Conservation (phyloP, 53 echinoderm and acorn worm genomes). For the Temnopleurus reevesii region DNA sequence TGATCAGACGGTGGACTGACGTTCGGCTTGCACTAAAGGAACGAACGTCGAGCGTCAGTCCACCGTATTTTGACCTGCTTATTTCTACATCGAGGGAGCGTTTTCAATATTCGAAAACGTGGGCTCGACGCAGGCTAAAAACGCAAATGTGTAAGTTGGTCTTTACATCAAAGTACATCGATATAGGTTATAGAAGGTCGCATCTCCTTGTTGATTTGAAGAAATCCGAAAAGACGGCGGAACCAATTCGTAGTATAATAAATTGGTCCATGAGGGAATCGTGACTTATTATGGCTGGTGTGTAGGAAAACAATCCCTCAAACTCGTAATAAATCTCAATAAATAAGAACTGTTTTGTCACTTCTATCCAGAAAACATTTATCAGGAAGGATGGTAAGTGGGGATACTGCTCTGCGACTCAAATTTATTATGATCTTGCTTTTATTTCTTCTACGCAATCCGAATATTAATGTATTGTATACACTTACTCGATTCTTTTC, state of each 20-base stretch:
- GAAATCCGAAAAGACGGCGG: not conserved
- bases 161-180: too few species aligned
- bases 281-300: not conserved
- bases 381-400: not conserved
- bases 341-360: not conserved
- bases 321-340: conserved; percentile 25
- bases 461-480: too few species aligned
- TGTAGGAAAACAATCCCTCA: not conserved
- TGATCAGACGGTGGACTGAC: too few species aligned
- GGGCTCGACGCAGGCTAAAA: too few species aligned
- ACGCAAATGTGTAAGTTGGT: too few species aligned
- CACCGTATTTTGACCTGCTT: too few species aligned
- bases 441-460: too few species aligned
- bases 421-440: not conserved
- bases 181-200: not conserved
- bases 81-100: too few species aligned
- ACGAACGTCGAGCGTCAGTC: too few species aligned
- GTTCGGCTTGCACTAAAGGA: too few species aligned
- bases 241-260: not conserved
- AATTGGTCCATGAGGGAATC: not conserved
- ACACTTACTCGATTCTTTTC: too few species aligned
- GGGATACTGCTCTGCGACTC: not conserved
- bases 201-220: not conserved
- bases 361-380: not conserved
- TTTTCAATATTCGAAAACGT: too few species aligned